Base-by-base conservation (phyloP, 2,113 vertebrate genomes). In the Cinclus cinclus region DNA sequence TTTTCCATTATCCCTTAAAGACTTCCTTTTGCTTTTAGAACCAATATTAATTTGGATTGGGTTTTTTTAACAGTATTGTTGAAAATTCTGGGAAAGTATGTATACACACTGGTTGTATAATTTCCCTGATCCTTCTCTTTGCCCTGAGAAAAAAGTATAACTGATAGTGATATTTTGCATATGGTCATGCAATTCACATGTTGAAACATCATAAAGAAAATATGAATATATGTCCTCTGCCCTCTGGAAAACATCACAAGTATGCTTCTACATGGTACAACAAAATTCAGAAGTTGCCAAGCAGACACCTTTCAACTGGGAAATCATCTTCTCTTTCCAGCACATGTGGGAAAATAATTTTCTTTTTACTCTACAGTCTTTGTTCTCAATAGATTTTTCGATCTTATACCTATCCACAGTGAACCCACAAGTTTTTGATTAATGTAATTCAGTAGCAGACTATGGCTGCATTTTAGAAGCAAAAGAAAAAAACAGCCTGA, bases 51-150 rank as follows among this genome's bases (percentile, higher is more conserved):
- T 21, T 49, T 60, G 53, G 18, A 39, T 33, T 64, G 9, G 35
- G 35, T 37, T 37, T 7, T 79, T 25, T 23, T 78, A 62, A 58
- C 7, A 50, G 5, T 27, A 71, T 58, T 70, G 60, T 81, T 49
- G 76, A 74, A 63, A 83, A 59, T 89, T 55, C 53, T 82, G 28
- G 33, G 50, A 80, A 33, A 5, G 2, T 3, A 6, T 37, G 7
- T 21, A 18, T 22, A 30, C 13, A 27, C 16, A 19, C 50, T 15
- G 4, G 9, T 35, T 15, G 3, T 44, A 7, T 18, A 0, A 25
- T 74, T 91, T 89, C 7, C 22, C 33, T 52, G 23, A 37, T 37
- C 4, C 42, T 2, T n/a, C 5, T n/a, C 21, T 73, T 76, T 92
- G 42, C 28, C 27, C 28, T 39, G 19, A 82, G 15, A 44, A 67